Percentiles rank a stretch among this genome's conserved stretches.
Conservation (phyloP, 1,140 invertebrate species). For the Drosophila eugracilis region DNA sequence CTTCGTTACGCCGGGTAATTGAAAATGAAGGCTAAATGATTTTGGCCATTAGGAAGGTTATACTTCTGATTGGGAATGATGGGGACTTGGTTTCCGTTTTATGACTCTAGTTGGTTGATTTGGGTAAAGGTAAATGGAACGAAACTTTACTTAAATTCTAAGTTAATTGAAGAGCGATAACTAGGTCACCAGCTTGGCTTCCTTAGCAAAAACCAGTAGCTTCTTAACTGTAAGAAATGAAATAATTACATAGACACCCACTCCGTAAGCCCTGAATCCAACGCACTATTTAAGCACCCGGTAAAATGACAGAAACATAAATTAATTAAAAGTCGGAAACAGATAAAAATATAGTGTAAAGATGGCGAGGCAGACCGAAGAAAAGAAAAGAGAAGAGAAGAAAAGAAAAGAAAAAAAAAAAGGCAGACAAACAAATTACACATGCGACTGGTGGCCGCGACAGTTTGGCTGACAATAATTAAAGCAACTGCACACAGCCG, state of each 20-base stretch:
- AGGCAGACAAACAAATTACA: slow-evolving; percentile 41
- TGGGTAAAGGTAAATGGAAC: neutral
- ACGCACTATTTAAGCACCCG: slow-evolving; percentile 56
- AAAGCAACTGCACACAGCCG: slow-evolving; percentile 57
- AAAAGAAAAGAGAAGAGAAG: neutral
- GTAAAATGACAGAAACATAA: slow-evolving; percentile 57
- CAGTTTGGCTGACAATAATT: slow-evolving; percentile 76
- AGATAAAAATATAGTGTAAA: slow-evolving; percentile 66
- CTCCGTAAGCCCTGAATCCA: slow-evolving; percentile 4
- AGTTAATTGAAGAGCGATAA: neutral
- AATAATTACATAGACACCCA: slow-evolving; percentile 4
- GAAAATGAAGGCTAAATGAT: slow-evolving; percentile 53
- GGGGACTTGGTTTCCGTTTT: neutral
- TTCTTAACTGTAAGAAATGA: slow-evolving; percentile 1
- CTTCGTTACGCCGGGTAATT: slow-evolving; percentile 45
- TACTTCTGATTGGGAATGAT: neutral
- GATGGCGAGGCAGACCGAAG: slow-evolving; percentile 6
- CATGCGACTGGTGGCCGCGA: slow-evolving; percentile 46
- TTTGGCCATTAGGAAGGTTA: slow-evolving; percentile 42
- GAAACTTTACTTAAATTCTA: neutral
- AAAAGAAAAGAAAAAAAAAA: slow-evolving; percentile 1
- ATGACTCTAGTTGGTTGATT: neutral
- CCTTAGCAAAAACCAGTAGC: neutral
- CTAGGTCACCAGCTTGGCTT: neutral
- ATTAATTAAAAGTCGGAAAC: slow-evolving; percentile 81